Evolutionary conservation across 1,140 invertebrate species (phyloP), one percentile per base, ranked within the genome.

Genomic region (Drosophila novamexicana): DNA sequence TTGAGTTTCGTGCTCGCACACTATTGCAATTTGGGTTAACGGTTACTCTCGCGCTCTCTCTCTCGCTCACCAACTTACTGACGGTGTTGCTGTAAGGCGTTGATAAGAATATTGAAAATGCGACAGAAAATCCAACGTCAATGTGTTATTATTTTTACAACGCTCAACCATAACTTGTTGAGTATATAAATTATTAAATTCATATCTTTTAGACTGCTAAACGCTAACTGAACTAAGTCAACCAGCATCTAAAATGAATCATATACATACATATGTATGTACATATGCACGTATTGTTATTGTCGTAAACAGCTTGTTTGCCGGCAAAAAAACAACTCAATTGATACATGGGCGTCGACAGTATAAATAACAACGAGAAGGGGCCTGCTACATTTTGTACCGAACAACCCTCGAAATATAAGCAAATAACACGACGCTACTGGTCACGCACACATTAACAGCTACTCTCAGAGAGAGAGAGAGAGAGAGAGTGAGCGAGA

Each of bases 371-470:
- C 6, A 32, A 12, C 6, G 8, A 10, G 10, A 39, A 42, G 45
- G 67, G 72, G n/a, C 32, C 32, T 36, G 9, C 10, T 5, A 29
- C 34, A 29, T 73, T 5, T 34, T 53, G 32, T 22, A 29, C 0
- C 5, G 32, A 32, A 10, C 12, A 44, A 59, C 72, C 66, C 72
- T 34, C 14, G 18, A 44, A 18, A 29, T n/a, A 14, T 42, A 18
- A n/a, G 39, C 14, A 64, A 64, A 37, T n/a, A 16, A 3, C 14
- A 42, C 37, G 1, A 71, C 53, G 52, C 32, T 67, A 64, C 53
- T 75, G 67, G 34, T 57, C 53, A 64, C 67, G 39, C 67, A 71
- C 63, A 72, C 72, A 70, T 9, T 6, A 29, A 53, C 58, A 45
- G n/a, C n/a, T 57, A 42, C 1, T 45, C 37, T 56, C 16, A 7